Evolutionary conservation across 2,888 invertebrate species (phyloP).

Genomic region (Catocala sponsa): DNA sequence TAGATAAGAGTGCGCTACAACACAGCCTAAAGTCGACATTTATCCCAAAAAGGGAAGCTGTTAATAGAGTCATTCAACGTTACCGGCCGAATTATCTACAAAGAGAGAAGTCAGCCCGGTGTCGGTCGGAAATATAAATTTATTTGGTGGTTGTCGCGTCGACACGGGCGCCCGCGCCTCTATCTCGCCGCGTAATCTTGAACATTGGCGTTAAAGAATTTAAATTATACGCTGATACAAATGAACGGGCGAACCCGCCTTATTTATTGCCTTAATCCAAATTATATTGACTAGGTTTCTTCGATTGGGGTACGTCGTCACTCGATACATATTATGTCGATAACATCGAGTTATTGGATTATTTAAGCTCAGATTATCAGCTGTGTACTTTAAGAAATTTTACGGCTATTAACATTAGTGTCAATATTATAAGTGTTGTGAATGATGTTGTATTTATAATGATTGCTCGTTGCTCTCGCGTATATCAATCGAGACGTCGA

Average conservation of each 20-base stretch:
- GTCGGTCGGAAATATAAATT: constrained; percentile 87
- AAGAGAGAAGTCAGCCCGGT: constrained; percentile 81
- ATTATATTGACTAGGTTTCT: constrained; percentile 85
- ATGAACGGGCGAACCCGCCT: constrained; percentile 84
- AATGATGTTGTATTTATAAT: constrained; percentile 35
- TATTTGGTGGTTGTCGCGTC: constrained; percentile 84
- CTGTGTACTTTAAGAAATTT: constrained; percentile 46
- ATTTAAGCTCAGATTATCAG: constrained; percentile 45
- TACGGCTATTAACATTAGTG: constrained; percentile 36
- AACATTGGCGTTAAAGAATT: constrained; percentile 89
- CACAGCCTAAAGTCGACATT: constrained; percentile 80
- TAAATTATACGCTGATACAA: constrained; percentile 88
- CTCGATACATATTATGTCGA: constrained; percentile 64
- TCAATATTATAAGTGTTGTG: constrained; percentile 33
- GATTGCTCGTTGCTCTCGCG: constrained; percentile 55
- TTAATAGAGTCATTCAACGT: constrained; percentile 88
- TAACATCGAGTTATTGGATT: constrained; percentile 41
- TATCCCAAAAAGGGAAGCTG: constrained; percentile 88
- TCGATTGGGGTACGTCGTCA: constrained; percentile 75
- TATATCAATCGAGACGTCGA: constrained; percentile 66
- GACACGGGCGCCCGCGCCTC: constrained; percentile 85
- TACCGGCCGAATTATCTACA: constrained; percentile 87
- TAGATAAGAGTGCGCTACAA: constrained; percentile 68
- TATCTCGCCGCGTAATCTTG: constrained; percentile 87
- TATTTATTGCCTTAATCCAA: constrained; percentile 87